Evolutionary conservation across 1,140 invertebrate genomes (phyloP).

Genomic region (Parasteatoda tepidariorum): DNA sequence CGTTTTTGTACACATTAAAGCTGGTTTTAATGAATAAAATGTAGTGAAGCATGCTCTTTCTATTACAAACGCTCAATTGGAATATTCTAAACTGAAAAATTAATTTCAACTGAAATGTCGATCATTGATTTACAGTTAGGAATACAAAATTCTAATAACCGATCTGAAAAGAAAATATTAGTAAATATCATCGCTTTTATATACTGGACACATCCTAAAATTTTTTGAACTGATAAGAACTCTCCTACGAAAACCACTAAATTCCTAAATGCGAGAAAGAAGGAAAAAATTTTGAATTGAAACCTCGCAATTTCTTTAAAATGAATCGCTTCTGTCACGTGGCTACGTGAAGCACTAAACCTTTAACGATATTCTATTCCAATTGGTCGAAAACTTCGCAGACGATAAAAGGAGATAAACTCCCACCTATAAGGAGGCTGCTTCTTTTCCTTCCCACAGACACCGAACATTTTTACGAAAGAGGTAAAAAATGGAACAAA

Average conservation of each 20-base stretch:
- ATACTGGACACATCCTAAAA: background rate
- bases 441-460: slow-evolving; percentile 1
- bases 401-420: slow-evolving; percentile 55
- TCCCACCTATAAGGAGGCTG: slow-evolving; percentile 18
- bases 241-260: background rate
- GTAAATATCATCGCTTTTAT: background rate
- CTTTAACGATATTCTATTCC: slow-evolving; percentile 29
- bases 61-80: too few relatives aligned
- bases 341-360: background rate
- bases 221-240: background rate
- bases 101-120: too few relatives aligned
- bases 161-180: too few relatives aligned
- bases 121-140: too few relatives aligned
- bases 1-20: too few relatives aligned
- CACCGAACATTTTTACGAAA: slow-evolving; percentile 17
- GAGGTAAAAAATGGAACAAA: slow-evolving; percentile 47
- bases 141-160: too few relatives aligned
- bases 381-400: slow-evolving; percentile 49
- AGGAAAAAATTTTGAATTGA: background rate
- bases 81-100: too few relatives aligned
- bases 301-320: background rate
- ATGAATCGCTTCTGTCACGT: slow-evolving; percentile 11
- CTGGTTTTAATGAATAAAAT: too few relatives aligned
- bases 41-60: too few relatives aligned
- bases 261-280: background rate